Base-by-base conservation (phyloP, 2,113 vertebrate genomes). In the Dascyllus trimaculatus region DNA sequence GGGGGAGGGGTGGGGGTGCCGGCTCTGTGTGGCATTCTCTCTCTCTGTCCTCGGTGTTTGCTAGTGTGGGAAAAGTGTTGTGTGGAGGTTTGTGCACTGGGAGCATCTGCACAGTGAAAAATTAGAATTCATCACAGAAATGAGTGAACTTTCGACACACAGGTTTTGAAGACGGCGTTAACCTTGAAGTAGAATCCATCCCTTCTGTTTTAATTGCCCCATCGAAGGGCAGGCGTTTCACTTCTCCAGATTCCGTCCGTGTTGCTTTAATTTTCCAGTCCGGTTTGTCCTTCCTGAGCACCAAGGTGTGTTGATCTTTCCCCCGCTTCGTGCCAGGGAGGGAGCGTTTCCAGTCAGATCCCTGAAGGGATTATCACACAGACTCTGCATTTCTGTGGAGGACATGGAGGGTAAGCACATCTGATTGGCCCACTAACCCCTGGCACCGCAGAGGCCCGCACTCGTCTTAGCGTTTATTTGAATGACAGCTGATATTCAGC, bases 361-460 rank as follows among this genome's bases (percentile, higher is more conserved):
- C 88, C 89, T 84, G 46, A 88, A 86, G 89, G 83, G 89, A 91
- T 92, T 91, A 91, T 87, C 68, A 72, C 78, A 78, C 79, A 54
- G 75, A 78, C 73, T 79, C 62, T 65, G 68, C 78, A 77, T 89
- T 87, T 86, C 78, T 83, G 83, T 35, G 73, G 81, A 84, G 86
- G 87, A 89, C 83, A 86, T 60, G 61, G 63, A 66, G 82, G 54
- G 75, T 61, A 80, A 82, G 72, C 78, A 75, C 85, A 70, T 84
- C 73, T 81, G 86, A 89, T 81, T 84, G 80, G 62, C 74, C 88
- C 73, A 72, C 78, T 90, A 84, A 91, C 78, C 70, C 46, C 73
- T 19, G 10, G 56, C 72, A 76, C 73, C 45, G 24, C 35, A 51
- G 19, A 19, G 25, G 26, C 76, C 68, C 51, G 19, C 3, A 21